These are phyloP conservation scores for Rhizomys pruinosus DNA, from an alignment of 2,113 vertebrate species.

Conservation along the genomic window DNA sequence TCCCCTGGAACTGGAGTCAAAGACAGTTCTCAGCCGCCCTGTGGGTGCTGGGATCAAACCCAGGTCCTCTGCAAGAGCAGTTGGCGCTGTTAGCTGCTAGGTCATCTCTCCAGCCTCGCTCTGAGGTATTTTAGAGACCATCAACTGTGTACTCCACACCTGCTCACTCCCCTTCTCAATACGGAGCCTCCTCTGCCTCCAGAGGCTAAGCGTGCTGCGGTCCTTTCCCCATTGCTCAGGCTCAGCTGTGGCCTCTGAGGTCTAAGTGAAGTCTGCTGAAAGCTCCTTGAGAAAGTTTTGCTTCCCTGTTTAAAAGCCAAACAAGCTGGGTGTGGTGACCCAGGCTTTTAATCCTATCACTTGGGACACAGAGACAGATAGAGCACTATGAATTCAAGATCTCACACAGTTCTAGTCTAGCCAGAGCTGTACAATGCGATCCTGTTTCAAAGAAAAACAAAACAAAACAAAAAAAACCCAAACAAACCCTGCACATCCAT, in stretches of 20 bases:
- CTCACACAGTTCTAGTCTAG: too few species aligned
- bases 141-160: background rate
- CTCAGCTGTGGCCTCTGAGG: background rate
- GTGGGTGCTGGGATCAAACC: too few species aligned
- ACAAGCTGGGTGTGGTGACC: background rate
- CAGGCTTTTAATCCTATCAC: too few species aligned
- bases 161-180: accelerated
- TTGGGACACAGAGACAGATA: too few species aligned
- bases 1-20: too few species aligned
- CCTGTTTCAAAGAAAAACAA: background rate
- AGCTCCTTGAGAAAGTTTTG: background rate
- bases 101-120: too few species aligned
- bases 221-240: too few species aligned
- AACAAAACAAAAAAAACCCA: background rate
- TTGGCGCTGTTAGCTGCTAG: too few species aligned
- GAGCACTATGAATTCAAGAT: too few species aligned
- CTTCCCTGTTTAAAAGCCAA: background rate
- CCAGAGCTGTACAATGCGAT: too few species aligned
- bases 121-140: background rate
- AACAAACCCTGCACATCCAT: background rate
- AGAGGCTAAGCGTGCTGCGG: background rate
- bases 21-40: too few species aligned
- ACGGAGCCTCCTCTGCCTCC: background rate
- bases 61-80: too few species aligned
- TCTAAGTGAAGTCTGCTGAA: background rate